These are phyloP conservation scores for Rhynchonycteris naso DNA, from an alignment of 2,797 vertebrate species.

Conservation along the genomic window DNA sequence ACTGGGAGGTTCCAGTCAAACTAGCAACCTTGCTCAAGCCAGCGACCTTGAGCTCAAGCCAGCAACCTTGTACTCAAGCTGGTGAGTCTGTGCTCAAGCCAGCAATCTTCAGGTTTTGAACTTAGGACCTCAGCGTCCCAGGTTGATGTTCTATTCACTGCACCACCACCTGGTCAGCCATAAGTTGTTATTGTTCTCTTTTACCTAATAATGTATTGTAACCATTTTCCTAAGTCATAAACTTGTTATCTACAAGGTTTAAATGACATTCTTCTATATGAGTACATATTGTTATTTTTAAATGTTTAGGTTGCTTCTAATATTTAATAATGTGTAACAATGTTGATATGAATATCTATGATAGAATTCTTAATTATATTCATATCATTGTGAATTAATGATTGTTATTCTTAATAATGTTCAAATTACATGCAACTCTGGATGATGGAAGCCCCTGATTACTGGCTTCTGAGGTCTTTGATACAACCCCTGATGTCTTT, in stretches of 20 bases:
- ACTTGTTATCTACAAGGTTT: not conserved
- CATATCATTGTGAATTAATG: slow-evolving; percentile 33
- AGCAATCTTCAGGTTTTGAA: too few relatives aligned
- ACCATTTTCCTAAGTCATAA: slow-evolving; percentile 11
- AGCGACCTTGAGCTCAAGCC: too few relatives aligned
- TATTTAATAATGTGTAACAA: slow-evolving; percentile 23
- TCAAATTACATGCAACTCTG: not conserved
- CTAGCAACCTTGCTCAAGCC: too few relatives aligned
- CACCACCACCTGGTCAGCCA: too few relatives aligned
- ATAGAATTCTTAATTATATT: not conserved
- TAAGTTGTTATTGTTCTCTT: not conserved
- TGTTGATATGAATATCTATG: not conserved
- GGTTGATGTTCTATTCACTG: too few relatives aligned
- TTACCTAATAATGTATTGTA: not conserved
- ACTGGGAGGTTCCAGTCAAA: too few relatives aligned
- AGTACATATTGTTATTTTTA: not conserved
- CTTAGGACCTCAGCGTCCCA: too few relatives aligned
- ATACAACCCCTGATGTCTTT: not conserved
- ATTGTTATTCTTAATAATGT: not conserved
- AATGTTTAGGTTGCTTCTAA: not conserved
- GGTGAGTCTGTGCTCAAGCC: too few relatives aligned
- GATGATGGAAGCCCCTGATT: not conserved
- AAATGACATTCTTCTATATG: not conserved
- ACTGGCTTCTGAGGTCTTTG: not conserved
- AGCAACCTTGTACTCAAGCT: too few relatives aligned